Evolutionary conservation across 2,888 invertebrate genomes (phyloP).

Genomic region (Drosophila monieri): DNA sequence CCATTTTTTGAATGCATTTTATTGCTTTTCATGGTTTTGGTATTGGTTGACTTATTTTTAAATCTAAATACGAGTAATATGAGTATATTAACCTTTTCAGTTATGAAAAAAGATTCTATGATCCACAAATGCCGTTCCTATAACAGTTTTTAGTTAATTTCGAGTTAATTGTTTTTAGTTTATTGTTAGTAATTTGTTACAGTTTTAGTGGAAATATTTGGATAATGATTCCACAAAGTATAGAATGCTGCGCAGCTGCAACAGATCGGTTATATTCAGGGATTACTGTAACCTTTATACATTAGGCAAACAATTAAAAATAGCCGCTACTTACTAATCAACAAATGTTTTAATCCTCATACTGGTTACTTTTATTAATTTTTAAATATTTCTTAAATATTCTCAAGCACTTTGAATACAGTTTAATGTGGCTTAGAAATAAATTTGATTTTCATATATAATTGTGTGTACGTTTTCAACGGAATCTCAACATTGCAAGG

Average conservation of each 20-base stretch:
- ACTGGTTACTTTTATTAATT: constrained; percentile 47
- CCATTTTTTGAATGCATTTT: constrained; percentile 25
- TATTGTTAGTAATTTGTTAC: constrained; percentile 51
- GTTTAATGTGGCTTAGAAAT: constrained; percentile 55
- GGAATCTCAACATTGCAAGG: constrained; percentile 81
- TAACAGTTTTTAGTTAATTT: constrained; percentile 51
- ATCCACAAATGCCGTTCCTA: constrained; percentile 34
- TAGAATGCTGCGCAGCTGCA: constrained; percentile 40
- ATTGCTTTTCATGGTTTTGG: constrained; percentile 32
- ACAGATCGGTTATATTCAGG: constrained; percentile 35
- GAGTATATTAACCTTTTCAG: constrained; percentile 26
- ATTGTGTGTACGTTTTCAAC: constrained; percentile 75
- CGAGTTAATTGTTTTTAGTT: constrained; percentile 50
- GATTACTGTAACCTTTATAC: constrained; percentile 16
- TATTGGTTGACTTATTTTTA: constrained; percentile 25
- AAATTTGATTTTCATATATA: constrained; percentile 46
- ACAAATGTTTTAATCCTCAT: constrained; percentile 54
- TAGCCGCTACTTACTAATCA: constrained; percentile 68
- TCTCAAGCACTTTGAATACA: constrained; percentile 70
- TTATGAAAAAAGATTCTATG: constrained; percentile 37
- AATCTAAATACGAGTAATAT: constrained; percentile 32
- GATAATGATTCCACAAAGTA: constrained; percentile 35
- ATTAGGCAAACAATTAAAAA: constrained; percentile 56
- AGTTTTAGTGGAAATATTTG: constrained; percentile 43
- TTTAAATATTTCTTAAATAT: constrained; percentile 73